Conservation (phyloP, 2,888 invertebrate species). For the Calameuta pallipes region DNA sequence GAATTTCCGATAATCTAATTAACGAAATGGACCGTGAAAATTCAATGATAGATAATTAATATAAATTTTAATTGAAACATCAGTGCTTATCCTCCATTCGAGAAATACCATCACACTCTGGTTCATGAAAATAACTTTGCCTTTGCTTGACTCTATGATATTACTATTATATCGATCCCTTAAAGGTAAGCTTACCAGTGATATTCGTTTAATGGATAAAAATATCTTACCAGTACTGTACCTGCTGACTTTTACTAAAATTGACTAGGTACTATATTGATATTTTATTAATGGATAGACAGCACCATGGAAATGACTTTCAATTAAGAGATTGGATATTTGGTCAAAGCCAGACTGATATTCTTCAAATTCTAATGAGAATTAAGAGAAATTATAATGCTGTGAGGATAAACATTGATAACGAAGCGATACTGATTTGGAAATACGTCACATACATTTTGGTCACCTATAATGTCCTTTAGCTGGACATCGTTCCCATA, state of each 20-base stretch:
- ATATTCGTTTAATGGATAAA: background rate
- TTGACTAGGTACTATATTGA: no score
- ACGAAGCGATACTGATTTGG: background rate
- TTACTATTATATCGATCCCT: background rate
- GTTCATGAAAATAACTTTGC: background rate
- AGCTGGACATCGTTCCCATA: background rate
- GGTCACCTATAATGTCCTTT: background rate
- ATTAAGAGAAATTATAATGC: no score
- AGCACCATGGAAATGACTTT: no score
- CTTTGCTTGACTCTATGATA: background rate
- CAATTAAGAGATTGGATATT: no score
- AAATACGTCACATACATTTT: background rate
- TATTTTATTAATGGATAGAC: no score
- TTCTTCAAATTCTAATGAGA: background rate
- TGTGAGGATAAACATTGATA: background rate
- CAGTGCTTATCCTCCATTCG: background rate
- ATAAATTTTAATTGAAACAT: background rate
- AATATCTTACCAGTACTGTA: background rate
- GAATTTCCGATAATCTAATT: constrained; percentile 27
- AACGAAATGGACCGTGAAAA: background rate
- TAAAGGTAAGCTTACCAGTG: no score
- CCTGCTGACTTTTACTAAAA: no score
- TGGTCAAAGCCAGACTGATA: no score
- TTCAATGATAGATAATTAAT: constrained; percentile 19
- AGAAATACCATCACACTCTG: background rate